Conservation (phyloP, 2,888 invertebrate genomes). For the Clepsis dumicolana region DNA sequence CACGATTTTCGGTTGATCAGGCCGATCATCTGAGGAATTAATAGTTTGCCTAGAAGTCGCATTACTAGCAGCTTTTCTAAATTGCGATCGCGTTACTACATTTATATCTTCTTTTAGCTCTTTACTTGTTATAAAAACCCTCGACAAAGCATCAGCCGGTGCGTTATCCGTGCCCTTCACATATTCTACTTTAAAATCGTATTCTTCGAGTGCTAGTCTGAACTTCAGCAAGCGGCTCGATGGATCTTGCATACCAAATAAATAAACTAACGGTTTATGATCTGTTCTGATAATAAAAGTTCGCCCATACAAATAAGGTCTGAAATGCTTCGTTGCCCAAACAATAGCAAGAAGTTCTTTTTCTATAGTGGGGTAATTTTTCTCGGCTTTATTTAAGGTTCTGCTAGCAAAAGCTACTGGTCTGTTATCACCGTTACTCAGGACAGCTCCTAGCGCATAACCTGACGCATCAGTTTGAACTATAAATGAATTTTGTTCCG, state of each 20-base stretch:
- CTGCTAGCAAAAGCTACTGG: conserved; percentile 21
- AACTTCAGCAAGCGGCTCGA: background rate
- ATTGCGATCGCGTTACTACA: background rate
- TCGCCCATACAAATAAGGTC: background rate
- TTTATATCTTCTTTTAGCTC: background rate
- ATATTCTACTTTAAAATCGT: background rate
- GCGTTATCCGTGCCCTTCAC: background rate
- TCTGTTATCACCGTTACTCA: conserved; percentile 6
- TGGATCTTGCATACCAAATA: conserved; percentile 2
- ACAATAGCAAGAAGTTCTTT: conserved; percentile 14
- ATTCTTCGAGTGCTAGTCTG: background rate
- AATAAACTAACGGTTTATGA: conserved; percentile 7
- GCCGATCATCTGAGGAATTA: conserved; percentile 28
- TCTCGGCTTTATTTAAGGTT: conserved; percentile 9
- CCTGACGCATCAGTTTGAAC: conserved; percentile 14
- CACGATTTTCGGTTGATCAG: conserved; percentile 47
- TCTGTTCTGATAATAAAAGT: background rate
- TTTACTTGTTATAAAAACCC: background rate
- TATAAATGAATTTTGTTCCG: conserved; percentile 7
- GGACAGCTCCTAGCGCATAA: too few relatives aligned
- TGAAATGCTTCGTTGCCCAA: conserved; percentile 11
- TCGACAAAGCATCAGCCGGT: background rate
- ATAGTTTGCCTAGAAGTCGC: background rate
- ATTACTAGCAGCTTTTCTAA: too few relatives aligned
- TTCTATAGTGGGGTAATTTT: conserved; percentile 16